phyloP scores from a whole-genome alignment of 2,888 invertebrate genomes.

The Dioctria rufipes region DNA sequence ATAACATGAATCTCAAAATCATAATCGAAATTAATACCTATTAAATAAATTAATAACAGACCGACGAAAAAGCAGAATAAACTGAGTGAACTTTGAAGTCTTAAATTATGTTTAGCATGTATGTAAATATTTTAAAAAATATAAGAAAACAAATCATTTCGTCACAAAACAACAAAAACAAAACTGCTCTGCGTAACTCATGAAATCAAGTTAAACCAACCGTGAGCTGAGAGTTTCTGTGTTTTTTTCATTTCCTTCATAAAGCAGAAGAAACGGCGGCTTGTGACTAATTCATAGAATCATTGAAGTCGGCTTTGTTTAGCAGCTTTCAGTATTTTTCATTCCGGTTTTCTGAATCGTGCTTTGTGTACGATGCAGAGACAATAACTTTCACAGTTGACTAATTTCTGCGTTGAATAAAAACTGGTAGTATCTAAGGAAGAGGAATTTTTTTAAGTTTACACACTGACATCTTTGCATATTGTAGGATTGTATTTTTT shows the following conservation, averaged over 20 bases:
- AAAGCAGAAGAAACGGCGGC: conserved; percentile 16
- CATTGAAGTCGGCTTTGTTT: conserved; percentile 23
- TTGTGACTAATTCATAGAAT: conserved; percentile 45
- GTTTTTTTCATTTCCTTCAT: conserved; percentile 8
- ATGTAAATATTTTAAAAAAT: background rate
- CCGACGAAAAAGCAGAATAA: background rate
- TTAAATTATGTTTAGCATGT: background rate
- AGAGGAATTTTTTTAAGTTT: background rate
- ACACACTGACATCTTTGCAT: background rate
- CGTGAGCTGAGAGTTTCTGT: conserved; percentile 32
- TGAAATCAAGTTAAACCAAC: conserved; percentile 15
- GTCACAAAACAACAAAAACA: background rate
- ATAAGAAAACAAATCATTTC: background rate
- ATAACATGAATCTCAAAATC: background rate
- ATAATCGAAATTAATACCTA: background rate
- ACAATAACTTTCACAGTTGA: background rate
- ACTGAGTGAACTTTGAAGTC: no score
- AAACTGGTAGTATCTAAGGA: background rate
- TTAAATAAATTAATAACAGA: no score
- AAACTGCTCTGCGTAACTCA: conserved; percentile 2
- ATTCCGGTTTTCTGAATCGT: background rate
- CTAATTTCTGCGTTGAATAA: background rate
- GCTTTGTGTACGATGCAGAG: background rate
- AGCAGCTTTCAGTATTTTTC: conserved; percentile 7
- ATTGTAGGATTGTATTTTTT: background rate